These are phyloP conservation scores for Clitarchus hookeri DNA, from an alignment of 2,888 invertebrate genomes.

Conservation along the genomic window DNA sequence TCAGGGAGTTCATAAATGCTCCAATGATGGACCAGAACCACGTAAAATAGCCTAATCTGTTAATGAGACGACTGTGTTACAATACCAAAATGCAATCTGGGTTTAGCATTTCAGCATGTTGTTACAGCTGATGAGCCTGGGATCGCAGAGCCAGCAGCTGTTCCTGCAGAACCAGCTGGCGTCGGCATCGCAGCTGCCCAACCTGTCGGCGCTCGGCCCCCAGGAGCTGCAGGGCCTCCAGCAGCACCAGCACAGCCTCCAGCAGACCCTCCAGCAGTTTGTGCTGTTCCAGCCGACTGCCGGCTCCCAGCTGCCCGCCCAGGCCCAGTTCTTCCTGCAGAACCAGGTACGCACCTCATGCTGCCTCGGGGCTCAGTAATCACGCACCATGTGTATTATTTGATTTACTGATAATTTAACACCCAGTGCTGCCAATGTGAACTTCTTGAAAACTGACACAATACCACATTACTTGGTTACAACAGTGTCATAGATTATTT, in stretches of 20 bases:
- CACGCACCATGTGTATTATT: too few relatives aligned
- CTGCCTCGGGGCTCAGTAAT: too few relatives aligned
- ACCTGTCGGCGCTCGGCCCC: slow-evolving; percentile 51
- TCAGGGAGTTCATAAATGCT: too few relatives aligned
- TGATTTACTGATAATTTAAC: too few relatives aligned
- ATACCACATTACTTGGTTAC: too few relatives aligned
- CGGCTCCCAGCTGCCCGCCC: slow-evolving; percentile 59
- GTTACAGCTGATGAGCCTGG: slow-evolving; percentile 52
- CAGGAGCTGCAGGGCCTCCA: slow-evolving; percentile 58
- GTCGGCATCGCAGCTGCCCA: slow-evolving; percentile 47
- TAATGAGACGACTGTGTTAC: too few relatives aligned
- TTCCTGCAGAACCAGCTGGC: slow-evolving; percentile 55
- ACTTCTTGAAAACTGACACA: too few relatives aligned
- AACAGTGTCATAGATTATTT: too few relatives aligned
- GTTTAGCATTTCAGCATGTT: neutral
- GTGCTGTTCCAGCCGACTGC: slow-evolving; percentile 64
- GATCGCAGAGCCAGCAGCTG: slow-evolving; percentile 46
- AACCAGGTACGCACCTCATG: slow-evolving; percentile 63
- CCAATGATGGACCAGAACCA: too few relatives aligned
- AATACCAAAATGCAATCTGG: neutral
- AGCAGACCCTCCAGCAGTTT: slow-evolving; percentile 67
- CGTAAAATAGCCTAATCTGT: too few relatives aligned
- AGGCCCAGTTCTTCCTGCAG: slow-evolving; percentile 75
- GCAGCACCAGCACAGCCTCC: slow-evolving; percentile 66
- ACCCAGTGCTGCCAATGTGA: too few relatives aligned